Base-by-base conservation (phyloP, 1,140 invertebrate genomes). In the Drosophila arizonae region DNA sequence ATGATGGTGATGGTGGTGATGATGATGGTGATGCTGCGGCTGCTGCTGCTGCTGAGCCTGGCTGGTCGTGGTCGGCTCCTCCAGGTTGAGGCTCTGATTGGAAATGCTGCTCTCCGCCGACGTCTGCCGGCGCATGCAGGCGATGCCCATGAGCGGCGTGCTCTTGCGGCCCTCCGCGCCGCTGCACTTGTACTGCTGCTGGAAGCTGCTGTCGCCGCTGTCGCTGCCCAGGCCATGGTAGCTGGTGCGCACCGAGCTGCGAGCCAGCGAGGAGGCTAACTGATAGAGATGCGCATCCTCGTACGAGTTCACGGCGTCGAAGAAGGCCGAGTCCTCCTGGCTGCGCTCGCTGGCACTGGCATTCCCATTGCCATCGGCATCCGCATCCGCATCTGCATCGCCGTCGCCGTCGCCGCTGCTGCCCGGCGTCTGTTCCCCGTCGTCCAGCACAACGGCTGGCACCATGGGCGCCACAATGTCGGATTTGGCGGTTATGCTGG, bases 401-500 rank as follows among this genome's bases (percentile, higher is more conserved):
- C 54, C 60, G 15, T 81, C 79, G 11, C 58, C 78, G 36, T 88
- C 84, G 15, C 67, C 78, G 36, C 75, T 85, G 45, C 79, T 90
- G 46, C 84, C 84, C 0, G 82, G 74, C 28, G 74, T 84, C 67
- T 81, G 77, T 36, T 90, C 81, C 26, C 43, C 66, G 13, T 81
- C 77, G 21, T 87, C 80, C 6, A 69, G 66, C 0, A 74, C 74
- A 0, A 65, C 77, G 9, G 43, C 65, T 26, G 50, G 50, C 66
- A 87, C 46, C 17, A 41, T 65, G 1, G 54, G 58, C 0, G 39
- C 95, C 0, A 78, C 76, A 3, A 77, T 91, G 87, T 96, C 95
- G 15, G 95, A 96, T 78, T 95, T 90, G 21, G 92, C 92, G 1
- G 95, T 95, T 10, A 96, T 95, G 91, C 95, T 96, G 0, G 93